phyloP scores from a whole-genome alignment of 1,140 invertebrate species.

The Oryctes rhinoceros region DNA sequence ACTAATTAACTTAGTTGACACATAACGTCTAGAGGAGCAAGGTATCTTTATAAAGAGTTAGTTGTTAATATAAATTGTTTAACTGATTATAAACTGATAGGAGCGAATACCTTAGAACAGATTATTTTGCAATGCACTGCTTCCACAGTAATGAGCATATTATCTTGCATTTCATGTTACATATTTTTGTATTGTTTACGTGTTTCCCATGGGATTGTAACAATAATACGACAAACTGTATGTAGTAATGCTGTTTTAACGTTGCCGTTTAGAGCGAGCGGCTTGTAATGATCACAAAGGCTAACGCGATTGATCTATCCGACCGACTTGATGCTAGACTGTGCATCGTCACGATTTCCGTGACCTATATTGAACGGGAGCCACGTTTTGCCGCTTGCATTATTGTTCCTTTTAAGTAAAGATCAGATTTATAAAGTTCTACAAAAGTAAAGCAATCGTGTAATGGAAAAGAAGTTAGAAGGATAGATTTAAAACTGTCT shows the following conservation, averaged over 20 bases:
- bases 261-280: slow-evolving; percentile 18
- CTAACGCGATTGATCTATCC: slow-evolving; percentile 30
- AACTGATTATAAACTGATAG: no score
- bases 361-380: slow-evolving; percentile 47
- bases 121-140: no score
- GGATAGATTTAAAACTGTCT: neutral
- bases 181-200: slow-evolving; percentile 12
- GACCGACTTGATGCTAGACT: slow-evolving; percentile 49
- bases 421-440: slow-evolving; percentile 24
- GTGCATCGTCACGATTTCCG: slow-evolving; percentile 51
- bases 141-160: neutral
- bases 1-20: no score
- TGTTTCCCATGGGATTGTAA: slow-evolving; percentile 12
- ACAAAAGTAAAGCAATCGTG: slow-evolving; percentile 3
- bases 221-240: slow-evolving; percentile 13
- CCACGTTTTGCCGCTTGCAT: slow-evolving; percentile 27
- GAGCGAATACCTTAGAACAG: no score
- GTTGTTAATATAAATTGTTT: no score
- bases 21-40: no score
- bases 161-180: neutral
- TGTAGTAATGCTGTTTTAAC: slow-evolving; percentile 15
- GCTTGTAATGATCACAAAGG: slow-evolving; percentile 28
- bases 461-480: neutral
- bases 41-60: no score
- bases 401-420: slow-evolving; percentile 32